Conservation (phyloP, 1,140 invertebrate species). For the Brachionus calyciflorus region DNA sequence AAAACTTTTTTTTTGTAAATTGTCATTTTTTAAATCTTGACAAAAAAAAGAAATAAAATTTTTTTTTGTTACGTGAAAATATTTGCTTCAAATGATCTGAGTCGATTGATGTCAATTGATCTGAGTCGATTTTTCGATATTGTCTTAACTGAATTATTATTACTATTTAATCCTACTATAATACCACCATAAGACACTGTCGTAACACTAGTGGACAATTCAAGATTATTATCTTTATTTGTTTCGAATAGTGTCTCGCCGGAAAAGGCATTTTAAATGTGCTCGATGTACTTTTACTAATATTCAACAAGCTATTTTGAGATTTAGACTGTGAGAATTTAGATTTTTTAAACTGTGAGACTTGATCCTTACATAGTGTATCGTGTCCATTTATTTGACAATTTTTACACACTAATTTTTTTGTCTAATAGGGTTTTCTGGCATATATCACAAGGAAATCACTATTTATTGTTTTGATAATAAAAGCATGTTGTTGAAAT, state of each 20-base stretch:
- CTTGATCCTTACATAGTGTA: constrained; percentile 22
- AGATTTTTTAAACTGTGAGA: background rate
- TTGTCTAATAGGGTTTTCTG: constrained; percentile 23
- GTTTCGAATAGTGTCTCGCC: background rate
- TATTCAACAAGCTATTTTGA: background rate
- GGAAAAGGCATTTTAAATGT: background rate
- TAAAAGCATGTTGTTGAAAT: constrained; percentile 28
- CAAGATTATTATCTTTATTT: background rate
- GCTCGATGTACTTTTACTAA: background rate
- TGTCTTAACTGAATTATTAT: background rate
- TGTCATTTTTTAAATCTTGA: background rate
- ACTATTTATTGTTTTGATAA: background rate
- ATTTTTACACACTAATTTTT: constrained; percentile 30
- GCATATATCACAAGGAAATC: constrained; percentile 18
- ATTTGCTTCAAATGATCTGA: too few species aligned
- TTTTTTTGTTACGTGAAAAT: constrained; percentile 37
- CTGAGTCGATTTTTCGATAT: constrained; percentile 13
- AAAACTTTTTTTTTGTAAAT: background rate
- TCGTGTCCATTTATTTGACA: constrained; percentile 15
- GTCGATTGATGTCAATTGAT: constrained; percentile 46
- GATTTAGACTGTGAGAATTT: constrained; percentile 29
- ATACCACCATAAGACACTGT: background rate
- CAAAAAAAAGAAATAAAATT: background rate
- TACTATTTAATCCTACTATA: background rate
- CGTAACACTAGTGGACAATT: background rate